Conservation (phyloP, 2,113 vertebrate species). For the Lethenteron reissneri region DNA sequence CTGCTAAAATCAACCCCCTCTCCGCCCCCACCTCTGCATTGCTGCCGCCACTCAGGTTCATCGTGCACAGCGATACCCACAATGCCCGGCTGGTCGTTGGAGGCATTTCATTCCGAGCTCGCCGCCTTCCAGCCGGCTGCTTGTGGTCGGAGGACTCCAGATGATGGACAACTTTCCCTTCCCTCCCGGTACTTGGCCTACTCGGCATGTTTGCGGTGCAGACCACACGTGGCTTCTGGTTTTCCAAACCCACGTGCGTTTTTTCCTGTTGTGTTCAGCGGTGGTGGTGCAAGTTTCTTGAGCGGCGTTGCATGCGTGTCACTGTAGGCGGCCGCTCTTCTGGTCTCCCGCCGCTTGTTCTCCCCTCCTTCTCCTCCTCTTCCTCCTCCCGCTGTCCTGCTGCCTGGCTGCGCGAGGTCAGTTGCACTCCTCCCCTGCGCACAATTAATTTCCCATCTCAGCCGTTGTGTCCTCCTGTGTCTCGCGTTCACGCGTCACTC, state of each 20-base stretch:
- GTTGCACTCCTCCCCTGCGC: neutral
- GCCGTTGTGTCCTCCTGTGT: no score
- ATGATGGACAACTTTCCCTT: conserved; percentile 58
- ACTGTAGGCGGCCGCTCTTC: neutral
- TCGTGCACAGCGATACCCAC: conserved; percentile 40
- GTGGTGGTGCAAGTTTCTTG: no score
- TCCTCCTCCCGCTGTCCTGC: neutral
- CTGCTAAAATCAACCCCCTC: no score
- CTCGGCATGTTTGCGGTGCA: no score
- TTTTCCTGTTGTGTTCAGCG: no score
- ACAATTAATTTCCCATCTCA: no score
- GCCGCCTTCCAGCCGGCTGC: conserved; percentile 25
- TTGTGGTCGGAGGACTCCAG: conserved; percentile 41
- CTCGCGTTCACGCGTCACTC: no score
- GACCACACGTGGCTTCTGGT: no score
- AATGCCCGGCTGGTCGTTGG: conserved; percentile 41
- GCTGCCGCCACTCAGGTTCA: conserved; percentile 23
- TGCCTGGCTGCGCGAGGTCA: neutral
- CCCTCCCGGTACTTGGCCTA: conserved; percentile 18
- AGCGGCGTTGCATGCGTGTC: no score
- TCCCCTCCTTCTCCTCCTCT: neutral
- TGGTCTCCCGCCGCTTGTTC: neutral
- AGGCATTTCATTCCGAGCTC: conserved; percentile 31
- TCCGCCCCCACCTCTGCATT: no score
- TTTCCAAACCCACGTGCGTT: no score